phyloP scores from a whole-genome alignment of 2,113 vertebrate genomes.

The Lathamus discolor region DNA sequence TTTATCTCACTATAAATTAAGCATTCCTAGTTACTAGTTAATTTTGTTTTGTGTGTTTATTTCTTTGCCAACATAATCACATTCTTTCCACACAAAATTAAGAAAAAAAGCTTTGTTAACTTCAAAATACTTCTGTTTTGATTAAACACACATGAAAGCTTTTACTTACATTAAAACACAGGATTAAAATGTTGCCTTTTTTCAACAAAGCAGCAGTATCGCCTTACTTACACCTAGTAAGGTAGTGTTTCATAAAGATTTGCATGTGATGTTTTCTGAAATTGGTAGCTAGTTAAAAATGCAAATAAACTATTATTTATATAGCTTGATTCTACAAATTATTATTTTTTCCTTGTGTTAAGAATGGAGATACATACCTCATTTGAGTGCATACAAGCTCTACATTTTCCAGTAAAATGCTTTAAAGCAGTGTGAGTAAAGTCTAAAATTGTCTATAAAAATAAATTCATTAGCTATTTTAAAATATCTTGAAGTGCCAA shows the following conservation, averaged over 20 bases:
- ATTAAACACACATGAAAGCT: constrained; percentile 54
- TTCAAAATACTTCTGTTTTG: constrained; percentile 45
- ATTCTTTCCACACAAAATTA: constrained; percentile 59
- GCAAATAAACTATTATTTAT: constrained; percentile 47
- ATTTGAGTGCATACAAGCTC: constrained; percentile 54
- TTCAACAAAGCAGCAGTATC: constrained; percentile 6
- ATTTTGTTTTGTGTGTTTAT: constrained; percentile 22
- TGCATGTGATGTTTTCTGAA: constrained; percentile 42
- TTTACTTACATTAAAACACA: constrained; percentile 26
- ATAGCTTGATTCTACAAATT: constrained; percentile 47
- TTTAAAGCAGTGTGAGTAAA: constrained; percentile 61
- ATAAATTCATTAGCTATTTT: constrained; percentile 68
- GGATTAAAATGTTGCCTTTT: constrained; percentile 25
- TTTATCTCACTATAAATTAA: constrained; percentile 37
- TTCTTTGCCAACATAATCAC: constrained; percentile 51
- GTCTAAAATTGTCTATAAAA: constrained; percentile 71
- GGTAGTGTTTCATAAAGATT: constrained; percentile 48
- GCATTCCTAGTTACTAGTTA: neutral
- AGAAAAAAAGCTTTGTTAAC: constrained; percentile 36
- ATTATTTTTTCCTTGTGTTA: constrained; percentile 44
- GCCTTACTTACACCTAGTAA: constrained; percentile 26
- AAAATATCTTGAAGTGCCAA: constrained; percentile 71
- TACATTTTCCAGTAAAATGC: constrained; percentile 35
- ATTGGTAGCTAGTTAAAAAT: constrained; percentile 46
- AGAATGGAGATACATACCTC: constrained; percentile 47